These are phyloP conservation scores for Lamellibrachia satsuma DNA, from an alignment of 2,888 invertebrate genomes.

Conservation along the genomic window DNA sequence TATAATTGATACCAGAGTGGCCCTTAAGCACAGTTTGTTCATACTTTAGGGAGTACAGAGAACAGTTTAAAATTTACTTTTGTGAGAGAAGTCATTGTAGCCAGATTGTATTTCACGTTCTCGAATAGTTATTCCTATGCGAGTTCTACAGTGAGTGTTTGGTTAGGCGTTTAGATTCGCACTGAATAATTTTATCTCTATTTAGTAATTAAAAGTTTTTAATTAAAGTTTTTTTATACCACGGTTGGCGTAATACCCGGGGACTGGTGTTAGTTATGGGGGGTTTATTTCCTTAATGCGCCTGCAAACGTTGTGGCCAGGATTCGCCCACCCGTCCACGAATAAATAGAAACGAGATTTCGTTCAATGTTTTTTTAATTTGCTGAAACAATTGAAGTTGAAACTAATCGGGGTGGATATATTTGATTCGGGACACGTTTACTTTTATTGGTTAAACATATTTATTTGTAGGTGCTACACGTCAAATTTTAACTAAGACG, in stretches of 20 bases:
- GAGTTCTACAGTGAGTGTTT: neutral
- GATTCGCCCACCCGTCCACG: too few species aligned
- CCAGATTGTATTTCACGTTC: too few species aligned
- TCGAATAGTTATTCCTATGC: neutral
- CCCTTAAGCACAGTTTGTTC: neutral
- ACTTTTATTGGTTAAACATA: too few species aligned
- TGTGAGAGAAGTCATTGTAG: neutral
- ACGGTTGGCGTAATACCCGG: neutral
- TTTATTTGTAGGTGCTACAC: too few species aligned
- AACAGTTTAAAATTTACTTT: neutral
- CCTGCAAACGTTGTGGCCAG: neutral
- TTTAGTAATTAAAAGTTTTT: neutral
- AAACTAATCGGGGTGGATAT: neutral
- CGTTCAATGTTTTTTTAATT: neutral
- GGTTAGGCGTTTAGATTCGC: neutral
- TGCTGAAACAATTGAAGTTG: neutral
- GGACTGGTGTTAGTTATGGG: neutral
- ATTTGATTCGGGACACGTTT: neutral
- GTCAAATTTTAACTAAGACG: neutral
- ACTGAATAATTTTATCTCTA: neutral
- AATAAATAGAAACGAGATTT: neutral
- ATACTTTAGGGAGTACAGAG: too few species aligned
- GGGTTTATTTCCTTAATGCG: neutral
- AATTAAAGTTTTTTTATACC: neutral
- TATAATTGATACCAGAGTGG: neutral